Percentiles rank a stretch among this genome's conserved stretches.
phyloP scores from a whole-genome alignment of 2,113 vertebrate species.

The Promerops cafer region DNA sequence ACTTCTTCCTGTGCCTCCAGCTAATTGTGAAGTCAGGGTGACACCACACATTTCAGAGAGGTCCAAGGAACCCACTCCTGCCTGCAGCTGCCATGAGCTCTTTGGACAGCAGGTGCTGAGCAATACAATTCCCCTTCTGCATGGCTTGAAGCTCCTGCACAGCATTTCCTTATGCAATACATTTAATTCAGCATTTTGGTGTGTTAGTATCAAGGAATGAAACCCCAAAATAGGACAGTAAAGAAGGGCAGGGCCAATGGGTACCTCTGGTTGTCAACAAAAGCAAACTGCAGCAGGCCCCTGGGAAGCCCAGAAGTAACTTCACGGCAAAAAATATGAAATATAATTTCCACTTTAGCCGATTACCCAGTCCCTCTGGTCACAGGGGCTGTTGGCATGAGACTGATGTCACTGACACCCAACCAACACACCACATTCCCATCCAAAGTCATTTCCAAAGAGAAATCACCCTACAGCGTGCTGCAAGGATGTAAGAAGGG shows the following conservation, averaged over 20 bases:
- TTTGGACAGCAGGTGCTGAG: neutral
- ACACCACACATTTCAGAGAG: neutral
- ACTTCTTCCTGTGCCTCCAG: neutral
- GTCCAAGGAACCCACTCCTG: neutral
- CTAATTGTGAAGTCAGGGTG: neutral
- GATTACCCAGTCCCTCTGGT: neutral
- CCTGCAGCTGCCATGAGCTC: neutral
- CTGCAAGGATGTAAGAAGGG: neutral
- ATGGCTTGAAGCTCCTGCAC: neutral
- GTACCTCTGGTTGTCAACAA: neutral
- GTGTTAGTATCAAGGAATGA: neutral
- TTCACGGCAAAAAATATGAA: neutral
- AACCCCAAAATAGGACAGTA: neutral
- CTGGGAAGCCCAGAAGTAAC: neutral
- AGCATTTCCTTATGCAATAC: neutral
- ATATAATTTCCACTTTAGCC: neutral
- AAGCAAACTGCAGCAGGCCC: neutral
- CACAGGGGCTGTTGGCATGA: neutral
- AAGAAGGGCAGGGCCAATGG: neutral
- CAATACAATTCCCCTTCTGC: neutral
- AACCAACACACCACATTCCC: neutral
- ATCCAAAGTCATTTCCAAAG: neutral
- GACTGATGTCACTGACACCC: neutral
- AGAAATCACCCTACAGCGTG: neutral
- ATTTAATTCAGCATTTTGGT: neutral